Evolutionary conservation across 92 coral and sea anemone species (phyloP), one percentile per base, ranked within the genome.

Genomic region (Epizoanthus fatuus): DNA sequence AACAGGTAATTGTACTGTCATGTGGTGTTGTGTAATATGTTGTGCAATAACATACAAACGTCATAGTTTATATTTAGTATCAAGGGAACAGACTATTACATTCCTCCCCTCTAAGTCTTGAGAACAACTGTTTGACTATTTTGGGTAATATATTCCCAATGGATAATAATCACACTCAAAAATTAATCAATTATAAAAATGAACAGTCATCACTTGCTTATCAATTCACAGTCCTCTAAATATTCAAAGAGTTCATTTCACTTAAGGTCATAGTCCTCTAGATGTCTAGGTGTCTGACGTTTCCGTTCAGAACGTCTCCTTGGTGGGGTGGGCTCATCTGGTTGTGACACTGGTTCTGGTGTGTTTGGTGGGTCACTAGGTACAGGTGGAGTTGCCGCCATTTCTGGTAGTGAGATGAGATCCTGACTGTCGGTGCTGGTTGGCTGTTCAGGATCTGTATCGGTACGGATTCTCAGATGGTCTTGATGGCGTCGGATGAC

Each of bases 401-500:
- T 3, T 39, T 11, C 70, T 10, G 71, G 53, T 9, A 72, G 6
- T 49, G 79, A 32, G n/a, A 20, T 20, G 35, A 37, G 25, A 14
- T 44, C 40, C 40, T 55, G 80, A 32, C 19, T 71, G 58, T 7
- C 57, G 12, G 35, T 20, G 62, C 7, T 38, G 64, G 56, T 63
- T 55, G 40, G 10, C 52, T 79, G 62, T 47, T 19, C 44, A 39
- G 14, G 56, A 0, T 56, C 73, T 67, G 69, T 32, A 20, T 56
- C 40, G 7, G 59, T 66, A 42, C 80, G 84, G 71, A 45, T 32
- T 77, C 83, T 81, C 47, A 89, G 58, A 74, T 87, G 87, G 85
- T 91, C 92, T 64, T 87, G 87, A 53, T 91, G 87, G 47, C 84
- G 68, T 16, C 87, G 76, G 7, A 87, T 73, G 71, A 82, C 60